Base-by-base conservation (phyloP, 2,888 invertebrate genomes). In the Saturnia japonica region DNA sequence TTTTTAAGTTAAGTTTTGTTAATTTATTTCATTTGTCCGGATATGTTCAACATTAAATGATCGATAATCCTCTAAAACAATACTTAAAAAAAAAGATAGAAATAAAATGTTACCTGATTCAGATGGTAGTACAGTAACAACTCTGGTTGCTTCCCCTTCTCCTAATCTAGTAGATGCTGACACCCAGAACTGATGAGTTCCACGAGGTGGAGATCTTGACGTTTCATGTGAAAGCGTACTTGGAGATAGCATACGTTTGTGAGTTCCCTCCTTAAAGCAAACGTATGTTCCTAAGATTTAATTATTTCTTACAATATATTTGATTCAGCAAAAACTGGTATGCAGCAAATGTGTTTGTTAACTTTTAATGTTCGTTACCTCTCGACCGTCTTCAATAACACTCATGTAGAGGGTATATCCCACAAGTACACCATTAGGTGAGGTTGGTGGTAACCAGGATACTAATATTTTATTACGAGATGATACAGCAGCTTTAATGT, bases 401-500 rank as follows among this genome's bases (percentile, higher is more conserved):
- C 96, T 96, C 96, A 96, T 97, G 82, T 97, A 97, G 78, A 98
- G 96, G 14, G 97, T 97, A 86, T 97, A 98, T 51, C 97, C 97
- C 0, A 96, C 96, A 34, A 98, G 94, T 71, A 96, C 95, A 28
- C 99, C 99, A 85, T 99, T 99, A 66, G 96, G 96, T 75, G 96
- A 95, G 28, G 96, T 91, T 0, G 99, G 98, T 22, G 98, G 98
- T 75, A 97, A 94, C 99, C 99, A 99, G 25, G 98, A 97, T 57
- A 98, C 96, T 72, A 98, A 95, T 77, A 98, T 97, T 90, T 97
- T 97, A 85, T 97, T 97, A 60, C 96, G 95, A 54, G 97, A 97
- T 76, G 97, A 97, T 70, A 97, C 96, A 70, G 97, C 96, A 4
- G 98, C 98, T 94, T 98, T 99, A 78, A 99, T 97, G 80, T 97